A percentile compares a stretch with the other conserved stretches of the same genome.
Evolutionary conservation across 2,113 vertebrate species (phyloP).

Genomic region (Salvelinus namaycush): DNA sequence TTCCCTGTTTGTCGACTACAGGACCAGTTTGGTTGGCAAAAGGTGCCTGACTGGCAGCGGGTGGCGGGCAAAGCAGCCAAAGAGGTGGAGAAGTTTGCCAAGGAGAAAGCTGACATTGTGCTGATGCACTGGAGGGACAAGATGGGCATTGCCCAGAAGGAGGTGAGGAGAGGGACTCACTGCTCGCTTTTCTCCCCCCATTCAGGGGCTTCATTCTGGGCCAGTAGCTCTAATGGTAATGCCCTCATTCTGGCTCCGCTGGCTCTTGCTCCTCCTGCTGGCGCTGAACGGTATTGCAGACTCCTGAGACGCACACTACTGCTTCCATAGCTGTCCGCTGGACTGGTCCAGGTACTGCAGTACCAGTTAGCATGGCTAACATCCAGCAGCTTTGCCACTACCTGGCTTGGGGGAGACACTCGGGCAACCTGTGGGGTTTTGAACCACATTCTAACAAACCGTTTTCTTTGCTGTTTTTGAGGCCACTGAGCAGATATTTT

Average conservation of each 20-base stretch:
- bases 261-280: slow-evolving; percentile 19
- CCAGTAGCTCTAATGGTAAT: too few species aligned
- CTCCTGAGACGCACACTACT: too few species aligned
- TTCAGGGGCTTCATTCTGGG: neutral
- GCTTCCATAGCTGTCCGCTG: neutral
- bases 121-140: slow-evolving; percentile 98
- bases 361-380: slow-evolving; percentile 5
- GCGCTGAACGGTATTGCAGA: too few species aligned
- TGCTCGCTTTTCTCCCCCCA: neutral
- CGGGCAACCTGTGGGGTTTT: too few species aligned
- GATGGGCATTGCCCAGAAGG: slow-evolving; percentile 98
- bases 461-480: too few species aligned
- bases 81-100: slow-evolving; percentile 98
- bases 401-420: neutral
- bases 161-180: slow-evolving; percentile 76
- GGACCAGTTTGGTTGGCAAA: slow-evolving; percentile 94
- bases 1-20: slow-evolving; percentile 40
- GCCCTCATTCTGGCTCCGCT: neutral
- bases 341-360: neutral
- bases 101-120: slow-evolving; percentile 95
- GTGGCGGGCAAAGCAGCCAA: slow-evolving; percentile 97
- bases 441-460: too few species aligned
- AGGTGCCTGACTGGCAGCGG: slow-evolving; percentile 97
- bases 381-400: neutral
- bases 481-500: too few species aligned